Percentiles rank a stretch among this genome's conserved stretches.
Evolutionary conservation across 2,888 invertebrate genomes (phyloP).

Genomic region (Netelia virgata): DNA sequence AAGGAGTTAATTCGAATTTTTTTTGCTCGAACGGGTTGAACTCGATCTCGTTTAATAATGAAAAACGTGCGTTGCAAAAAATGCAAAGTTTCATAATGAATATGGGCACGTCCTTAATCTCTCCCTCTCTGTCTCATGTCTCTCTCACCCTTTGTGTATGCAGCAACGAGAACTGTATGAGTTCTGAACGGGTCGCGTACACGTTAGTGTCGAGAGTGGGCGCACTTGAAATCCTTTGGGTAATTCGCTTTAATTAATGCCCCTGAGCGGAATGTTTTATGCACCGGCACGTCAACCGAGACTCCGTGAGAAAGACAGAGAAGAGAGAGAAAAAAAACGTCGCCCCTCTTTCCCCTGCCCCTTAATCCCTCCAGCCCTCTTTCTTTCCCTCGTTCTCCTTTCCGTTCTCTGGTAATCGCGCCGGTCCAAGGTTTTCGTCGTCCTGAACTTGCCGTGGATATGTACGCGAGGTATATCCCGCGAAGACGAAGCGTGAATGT

Average conservation of each 20-base stretch:
- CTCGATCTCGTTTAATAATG: too few relatives aligned
- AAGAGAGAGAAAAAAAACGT: neutral
- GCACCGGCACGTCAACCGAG: constrained; percentile 71
- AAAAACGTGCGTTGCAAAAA: too few relatives aligned
- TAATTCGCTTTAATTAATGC: constrained; percentile 74
- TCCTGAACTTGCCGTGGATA: constrained; percentile 46
- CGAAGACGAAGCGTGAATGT: constrained; percentile 40
- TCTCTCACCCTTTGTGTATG: neutral
- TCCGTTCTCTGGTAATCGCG: constrained; percentile 54
- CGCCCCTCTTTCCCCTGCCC: neutral
- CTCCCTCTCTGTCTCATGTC: neutral
- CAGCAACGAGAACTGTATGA: constrained; percentile 33
- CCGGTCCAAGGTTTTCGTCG: constrained; percentile 57
- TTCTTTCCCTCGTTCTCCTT: neutral
- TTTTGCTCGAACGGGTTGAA: too few relatives aligned
- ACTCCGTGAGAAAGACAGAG: constrained; percentile 35
- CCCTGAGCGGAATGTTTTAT: constrained; percentile 71
- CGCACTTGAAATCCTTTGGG: constrained; percentile 70
- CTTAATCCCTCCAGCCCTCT: neutral
- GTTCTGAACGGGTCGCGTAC: constrained; percentile 31
- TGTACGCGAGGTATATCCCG: constrained; percentile 48
- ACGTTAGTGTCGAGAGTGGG: constrained; percentile 53
- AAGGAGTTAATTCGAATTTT: too few relatives aligned
- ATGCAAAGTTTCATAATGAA: too few relatives aligned
- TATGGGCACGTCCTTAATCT: too few relatives aligned